These are phyloP conservation scores for Bradynema listronoti DNA, from an alignment of 1,140 invertebrate genomes.

Conservation along the genomic window DNA sequence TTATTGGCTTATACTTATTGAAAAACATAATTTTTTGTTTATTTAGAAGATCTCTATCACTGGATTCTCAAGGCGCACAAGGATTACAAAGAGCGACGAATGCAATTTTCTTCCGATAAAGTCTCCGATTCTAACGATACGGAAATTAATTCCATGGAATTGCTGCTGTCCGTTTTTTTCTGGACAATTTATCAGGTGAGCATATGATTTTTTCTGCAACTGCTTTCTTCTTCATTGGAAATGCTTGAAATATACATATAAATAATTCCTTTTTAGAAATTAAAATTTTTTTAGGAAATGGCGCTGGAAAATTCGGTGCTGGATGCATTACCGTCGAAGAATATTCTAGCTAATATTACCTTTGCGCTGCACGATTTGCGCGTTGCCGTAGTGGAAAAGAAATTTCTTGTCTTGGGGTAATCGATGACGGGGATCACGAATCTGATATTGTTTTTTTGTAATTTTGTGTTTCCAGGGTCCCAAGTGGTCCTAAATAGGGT, in stretches of 20 bases:
- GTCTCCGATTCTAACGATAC: conserved; percentile 11
- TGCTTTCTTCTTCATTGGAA: not conserved
- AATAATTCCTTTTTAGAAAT: too few relatives aligned
- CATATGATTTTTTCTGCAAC: not conserved
- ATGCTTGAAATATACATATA: not conserved
- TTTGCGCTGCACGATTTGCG: conserved; percentile 18
- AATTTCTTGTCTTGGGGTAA: conserved; percentile 30
- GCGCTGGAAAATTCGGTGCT: conserved; percentile 30
- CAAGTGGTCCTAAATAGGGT: too few relatives aligned
- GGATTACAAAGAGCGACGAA: conserved; percentile 42
- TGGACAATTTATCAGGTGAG: conserved; percentile 40
- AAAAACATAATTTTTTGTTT: conserved; percentile 1
- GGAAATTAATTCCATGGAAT: conserved; percentile 51
- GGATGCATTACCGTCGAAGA: conserved; percentile 21
- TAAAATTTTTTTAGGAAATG: conserved; percentile 17
- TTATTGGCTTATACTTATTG: not conserved
- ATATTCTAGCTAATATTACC: conserved; percentile 8
- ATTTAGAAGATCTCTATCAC: conserved; percentile 46
- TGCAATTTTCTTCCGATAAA: conserved; percentile 14
- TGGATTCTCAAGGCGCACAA: conserved; percentile 51
- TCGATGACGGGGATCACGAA: too few relatives aligned
- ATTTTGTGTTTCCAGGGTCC: too few relatives aligned
- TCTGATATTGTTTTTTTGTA: too few relatives aligned
- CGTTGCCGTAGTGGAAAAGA: conserved; percentile 38
- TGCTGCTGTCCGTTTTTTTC: conserved; percentile 46